A percentile compares a stretch with the other conserved stretches of the same genome.
phyloP scores from a whole-genome alignment of 2,797 vertebrate species.

The Peromyscus nudipes region DNA sequence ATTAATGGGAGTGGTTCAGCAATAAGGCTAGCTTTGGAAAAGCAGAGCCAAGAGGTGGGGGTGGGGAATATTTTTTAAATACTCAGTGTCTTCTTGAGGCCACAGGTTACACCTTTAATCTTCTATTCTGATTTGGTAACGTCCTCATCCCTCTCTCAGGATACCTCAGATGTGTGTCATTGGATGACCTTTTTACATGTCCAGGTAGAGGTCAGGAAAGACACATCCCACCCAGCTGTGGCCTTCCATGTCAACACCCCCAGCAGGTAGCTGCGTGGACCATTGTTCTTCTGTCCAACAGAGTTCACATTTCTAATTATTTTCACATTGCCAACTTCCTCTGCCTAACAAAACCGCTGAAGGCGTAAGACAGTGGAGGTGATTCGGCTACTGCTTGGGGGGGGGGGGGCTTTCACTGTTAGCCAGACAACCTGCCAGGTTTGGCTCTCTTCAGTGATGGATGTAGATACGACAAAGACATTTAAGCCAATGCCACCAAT shows the following conservation, averaged over 20 bases:
- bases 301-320: conserved; percentile 41
- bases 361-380: not conserved
- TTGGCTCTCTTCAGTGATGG: not conserved
- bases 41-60: not conserved
- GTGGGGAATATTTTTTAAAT: not conserved
- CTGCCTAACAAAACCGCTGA: conserved; percentile 9
- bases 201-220: conserved; percentile 20
- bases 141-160: not conserved
- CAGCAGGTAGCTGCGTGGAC: conserved; percentile 1
- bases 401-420: not conserved
- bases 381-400: not conserved
- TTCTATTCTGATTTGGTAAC: conserved; percentile 4
- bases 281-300: not conserved
- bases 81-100: not conserved
- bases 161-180: not conserved
- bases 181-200: conserved; percentile 4
- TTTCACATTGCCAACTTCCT: not conserved
- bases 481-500: conserved; percentile 28
- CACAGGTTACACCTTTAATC: not conserved
- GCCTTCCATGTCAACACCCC: not conserved
- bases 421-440: not conserved
- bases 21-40: conserved; percentile 43
- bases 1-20: conserved; percentile 31
- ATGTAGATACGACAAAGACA: not conserved
- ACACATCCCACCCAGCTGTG: not conserved